These are phyloP conservation scores for Melanophora roralis DNA, from an alignment of 2,888 invertebrate genomes.

Conservation along the genomic window DNA sequence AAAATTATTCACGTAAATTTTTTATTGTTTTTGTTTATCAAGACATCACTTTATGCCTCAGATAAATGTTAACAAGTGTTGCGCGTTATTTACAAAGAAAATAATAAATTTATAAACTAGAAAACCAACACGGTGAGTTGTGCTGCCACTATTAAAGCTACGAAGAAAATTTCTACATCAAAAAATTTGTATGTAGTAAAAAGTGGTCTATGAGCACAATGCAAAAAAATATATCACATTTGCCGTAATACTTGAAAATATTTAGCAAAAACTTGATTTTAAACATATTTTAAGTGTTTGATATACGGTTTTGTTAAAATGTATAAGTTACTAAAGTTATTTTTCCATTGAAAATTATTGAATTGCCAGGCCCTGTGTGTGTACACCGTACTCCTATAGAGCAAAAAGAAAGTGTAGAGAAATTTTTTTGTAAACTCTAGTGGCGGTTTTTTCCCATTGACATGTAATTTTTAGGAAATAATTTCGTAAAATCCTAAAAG, in stretches of 20 bases:
- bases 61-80: conserved; percentile 68
- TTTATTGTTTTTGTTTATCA: conserved; percentile 60
- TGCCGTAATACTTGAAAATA: conserved; percentile 3
- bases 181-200: conserved; percentile 16
- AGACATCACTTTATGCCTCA: conserved; percentile 56
- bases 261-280: background rate
- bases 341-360: conserved; percentile 40
- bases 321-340: background rate
- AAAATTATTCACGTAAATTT: conserved; percentile 60
- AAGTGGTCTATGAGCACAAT: conserved; percentile 43
- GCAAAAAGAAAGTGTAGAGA: conserved; percentile 75
- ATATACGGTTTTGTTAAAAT: background rate
- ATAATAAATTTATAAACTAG: conserved; percentile 55
- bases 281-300: conserved; percentile 3
- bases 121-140: conserved; percentile 71
- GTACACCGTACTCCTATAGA: conserved; percentile 38
- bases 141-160: conserved; percentile 66
- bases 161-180: conserved; percentile 45
- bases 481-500: background rate
- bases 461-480: conserved; percentile 18
- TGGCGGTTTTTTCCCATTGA: conserved; percentile 43
- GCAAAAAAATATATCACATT: background rate
- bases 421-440: conserved; percentile 68
- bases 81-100: conserved; percentile 63
- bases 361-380: conserved; percentile 55